Conservation (phyloP, 2,888 invertebrate species). For the Drosophila melanosoma region DNA sequence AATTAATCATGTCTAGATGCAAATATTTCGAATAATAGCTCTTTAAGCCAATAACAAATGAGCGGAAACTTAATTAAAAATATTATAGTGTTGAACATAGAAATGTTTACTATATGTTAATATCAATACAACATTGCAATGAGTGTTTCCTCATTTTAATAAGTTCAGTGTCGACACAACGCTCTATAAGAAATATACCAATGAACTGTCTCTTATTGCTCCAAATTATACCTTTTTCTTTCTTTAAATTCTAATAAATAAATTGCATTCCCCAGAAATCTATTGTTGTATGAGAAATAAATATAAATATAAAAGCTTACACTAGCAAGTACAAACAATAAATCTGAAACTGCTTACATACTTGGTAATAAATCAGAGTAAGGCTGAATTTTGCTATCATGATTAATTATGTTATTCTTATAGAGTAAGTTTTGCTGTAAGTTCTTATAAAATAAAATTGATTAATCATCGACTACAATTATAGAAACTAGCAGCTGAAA, state of each 20-base stretch:
- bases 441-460: constrained; percentile 19
- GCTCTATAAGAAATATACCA: neutral
- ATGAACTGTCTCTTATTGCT: neutral
- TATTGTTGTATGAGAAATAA: neutral
- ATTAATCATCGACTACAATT: neutral
- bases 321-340: neutral
- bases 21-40: neutral
- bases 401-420: constrained; percentile 13
- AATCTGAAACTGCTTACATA: neutral
- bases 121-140: neutral
- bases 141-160: neutral
- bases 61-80: neutral
- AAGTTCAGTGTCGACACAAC: neutral
- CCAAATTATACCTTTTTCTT: neutral
- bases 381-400: constrained; percentile 5
- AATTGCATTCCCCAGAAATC: neutral
- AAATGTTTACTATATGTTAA: neutral
- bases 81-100: neutral
- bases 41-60: neutral
- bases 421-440: constrained; percentile 28
- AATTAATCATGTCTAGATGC: neutral
- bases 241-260: neutral
- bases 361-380: constrained; percentile 8
- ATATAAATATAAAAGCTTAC: constrained; percentile 1
- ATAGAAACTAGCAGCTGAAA: constrained; percentile 15